These are phyloP conservation scores for Slavum lentiscoides DNA, from an alignment of 2,888 invertebrate genomes.

Conservation along the genomic window DNA sequence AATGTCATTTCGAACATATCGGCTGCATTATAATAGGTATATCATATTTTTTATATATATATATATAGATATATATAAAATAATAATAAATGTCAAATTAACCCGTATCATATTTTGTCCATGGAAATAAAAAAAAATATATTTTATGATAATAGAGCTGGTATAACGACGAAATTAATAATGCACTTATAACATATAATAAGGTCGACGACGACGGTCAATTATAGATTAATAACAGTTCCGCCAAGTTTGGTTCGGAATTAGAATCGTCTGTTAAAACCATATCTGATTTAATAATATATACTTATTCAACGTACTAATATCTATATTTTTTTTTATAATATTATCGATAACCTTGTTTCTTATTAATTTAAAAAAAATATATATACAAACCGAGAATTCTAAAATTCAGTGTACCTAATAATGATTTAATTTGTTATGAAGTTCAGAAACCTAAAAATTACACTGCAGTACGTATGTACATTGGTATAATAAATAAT, in stretches of 20 bases:
- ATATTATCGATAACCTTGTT: slow-evolving; percentile 35
- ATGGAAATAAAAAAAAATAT: slow-evolving; percentile 34
- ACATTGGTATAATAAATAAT: background rate
- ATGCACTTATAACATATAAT: background rate
- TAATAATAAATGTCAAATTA: slow-evolving; percentile 24
- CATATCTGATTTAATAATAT: slow-evolving; percentile 43
- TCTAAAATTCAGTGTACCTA: background rate
- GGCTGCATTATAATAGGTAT: background rate
- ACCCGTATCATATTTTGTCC: slow-evolving; percentile 21
- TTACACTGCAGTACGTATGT: background rate
- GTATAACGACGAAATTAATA: slow-evolving; percentile 21
- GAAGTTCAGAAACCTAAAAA: background rate
- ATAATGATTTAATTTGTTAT: background rate
- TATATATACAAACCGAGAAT: background rate
- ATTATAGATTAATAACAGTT: slow-evolving; percentile 53
- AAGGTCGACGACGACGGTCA: slow-evolving; percentile 49
- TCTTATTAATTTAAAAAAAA: background rate
- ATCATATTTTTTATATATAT: background rate
- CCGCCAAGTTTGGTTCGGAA: slow-evolving; percentile 41
- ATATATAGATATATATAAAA: too few relatives aligned
- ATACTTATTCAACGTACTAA: background rate
- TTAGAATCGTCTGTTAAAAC: slow-evolving; percentile 40
- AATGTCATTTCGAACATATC: slow-evolving; percentile 6
- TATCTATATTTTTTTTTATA: too few relatives aligned
- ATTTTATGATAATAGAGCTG: background rate